These are phyloP conservation scores for Nymphalis polychloros DNA, from an alignment of 2,888 invertebrate genomes.

Conservation along the genomic window DNA sequence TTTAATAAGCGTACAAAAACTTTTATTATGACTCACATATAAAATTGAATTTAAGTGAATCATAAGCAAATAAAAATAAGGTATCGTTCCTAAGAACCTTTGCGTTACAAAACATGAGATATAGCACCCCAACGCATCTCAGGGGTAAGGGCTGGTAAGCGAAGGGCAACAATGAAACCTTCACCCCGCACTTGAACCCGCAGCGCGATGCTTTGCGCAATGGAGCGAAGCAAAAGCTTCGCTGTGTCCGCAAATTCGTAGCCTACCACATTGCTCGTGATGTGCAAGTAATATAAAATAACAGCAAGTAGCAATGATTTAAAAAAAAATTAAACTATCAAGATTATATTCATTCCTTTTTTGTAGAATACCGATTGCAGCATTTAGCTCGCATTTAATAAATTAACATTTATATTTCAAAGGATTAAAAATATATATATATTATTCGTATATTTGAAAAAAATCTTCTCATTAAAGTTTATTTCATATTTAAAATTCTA, in stretches of 20 bases:
- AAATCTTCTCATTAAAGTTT: neutral
- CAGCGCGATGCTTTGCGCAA: conserved; percentile 60
- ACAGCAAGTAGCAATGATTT: neutral
- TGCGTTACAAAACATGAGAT: conserved; percentile 33
- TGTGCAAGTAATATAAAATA: neutral
- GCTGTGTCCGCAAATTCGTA: conserved; percentile 40
- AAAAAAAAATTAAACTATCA: no score
- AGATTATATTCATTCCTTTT: no score
- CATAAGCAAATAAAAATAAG: conserved; percentile 3
- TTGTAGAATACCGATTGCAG: no score
- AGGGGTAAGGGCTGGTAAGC: conserved; percentile 38
- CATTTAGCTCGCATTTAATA: no score
- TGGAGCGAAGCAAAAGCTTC: conserved; percentile 61
- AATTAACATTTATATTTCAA: no score
- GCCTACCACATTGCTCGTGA: conserved; percentile 21
- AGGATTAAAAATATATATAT: neutral
- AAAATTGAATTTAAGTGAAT: neutral
- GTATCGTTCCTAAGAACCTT: conserved; percentile 19
- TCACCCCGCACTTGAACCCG: conserved; percentile 80
- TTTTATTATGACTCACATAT: neutral
- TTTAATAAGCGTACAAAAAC: neutral
- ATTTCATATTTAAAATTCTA: neutral
- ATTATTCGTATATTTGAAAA: neutral
- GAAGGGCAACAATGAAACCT: conserved; percentile 60
- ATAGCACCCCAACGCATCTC: conserved; percentile 37